Conservation (phyloP, 2,113 vertebrate species). For the Pseudopodoces humilis region DNA sequence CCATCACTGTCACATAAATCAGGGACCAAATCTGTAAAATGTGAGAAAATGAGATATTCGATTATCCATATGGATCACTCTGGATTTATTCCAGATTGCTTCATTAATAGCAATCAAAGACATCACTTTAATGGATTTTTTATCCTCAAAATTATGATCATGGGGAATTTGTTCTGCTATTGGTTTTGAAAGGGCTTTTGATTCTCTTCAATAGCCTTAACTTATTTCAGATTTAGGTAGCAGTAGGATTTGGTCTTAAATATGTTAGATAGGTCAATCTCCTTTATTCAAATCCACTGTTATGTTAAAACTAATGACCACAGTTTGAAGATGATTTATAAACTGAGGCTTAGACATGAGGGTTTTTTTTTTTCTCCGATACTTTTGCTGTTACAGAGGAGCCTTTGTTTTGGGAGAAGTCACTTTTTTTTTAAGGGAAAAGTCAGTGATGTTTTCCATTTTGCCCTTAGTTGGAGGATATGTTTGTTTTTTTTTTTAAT, state of each 20-base stretch:
- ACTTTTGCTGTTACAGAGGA: conserved; percentile 11
- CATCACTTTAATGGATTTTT: conserved; percentile 70
- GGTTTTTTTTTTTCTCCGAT: conserved; percentile 24
- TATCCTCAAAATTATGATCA: conserved; percentile 65
- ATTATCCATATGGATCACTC: conserved; percentile 68
- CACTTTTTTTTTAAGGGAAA: background rate
- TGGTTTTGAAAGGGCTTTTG: conserved; percentile 67
- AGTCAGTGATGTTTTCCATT: conserved; percentile 22
- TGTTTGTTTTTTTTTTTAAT: conserved; percentile 69
- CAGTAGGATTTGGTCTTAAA: conserved; percentile 50
- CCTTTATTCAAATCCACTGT: conserved; percentile 65
- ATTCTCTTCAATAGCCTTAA: conserved; percentile 64
- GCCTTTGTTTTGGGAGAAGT: conserved; percentile 13
- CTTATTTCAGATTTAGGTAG: conserved; percentile 63
- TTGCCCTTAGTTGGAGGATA: conserved; percentile 5
- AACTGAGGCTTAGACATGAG: background rate
- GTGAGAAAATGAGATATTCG: conserved; percentile 55
- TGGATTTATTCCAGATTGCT: conserved; percentile 66
- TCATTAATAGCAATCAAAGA: conserved; percentile 69
- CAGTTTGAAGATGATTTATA: conserved; percentile 65
- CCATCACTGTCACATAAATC: background rate
- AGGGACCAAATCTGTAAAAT: conserved; percentile 33
- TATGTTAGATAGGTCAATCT: conserved; percentile 58
- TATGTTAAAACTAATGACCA: conserved; percentile 62
- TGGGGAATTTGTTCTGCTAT: conserved; percentile 66